phyloP scores from a whole-genome alignment of 2,797 vertebrate genomes.

The Vultur gryphus region DNA sequence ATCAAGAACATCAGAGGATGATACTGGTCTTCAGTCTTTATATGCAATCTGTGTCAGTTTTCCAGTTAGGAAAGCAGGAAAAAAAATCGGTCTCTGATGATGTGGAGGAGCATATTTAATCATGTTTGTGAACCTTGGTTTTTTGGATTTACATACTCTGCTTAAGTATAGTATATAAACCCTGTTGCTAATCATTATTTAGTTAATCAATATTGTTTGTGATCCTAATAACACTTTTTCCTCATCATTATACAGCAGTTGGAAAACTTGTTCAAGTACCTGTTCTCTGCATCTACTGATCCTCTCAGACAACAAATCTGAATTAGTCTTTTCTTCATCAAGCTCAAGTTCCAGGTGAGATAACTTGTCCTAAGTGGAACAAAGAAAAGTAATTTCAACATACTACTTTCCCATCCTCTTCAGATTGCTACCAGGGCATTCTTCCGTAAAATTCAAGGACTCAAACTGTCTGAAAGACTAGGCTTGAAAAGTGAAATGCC shows the following conservation, averaged over 20 bases:
- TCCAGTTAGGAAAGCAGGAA: background rate
- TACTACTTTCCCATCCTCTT: background rate
- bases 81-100: background rate
- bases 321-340: slow-evolving; percentile 91
- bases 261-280: slow-evolving; percentile 71
- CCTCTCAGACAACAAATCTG: slow-evolving; percentile 89
- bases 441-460: background rate
- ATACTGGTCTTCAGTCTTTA: background rate
- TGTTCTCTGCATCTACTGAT: slow-evolving; percentile 90
- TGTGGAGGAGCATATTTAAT: background rate
- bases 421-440: background rate
- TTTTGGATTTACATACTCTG: background rate
- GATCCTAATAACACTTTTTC: background rate
- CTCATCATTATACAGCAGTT: background rate
- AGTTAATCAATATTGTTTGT: background rate
- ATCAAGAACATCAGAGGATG: background rate
- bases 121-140: background rate
- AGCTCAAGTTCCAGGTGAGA: slow-evolving; percentile 88
- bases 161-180: background rate
- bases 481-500: background rate
- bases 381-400: background rate
- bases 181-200: background rate
- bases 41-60: background rate
- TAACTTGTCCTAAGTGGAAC: slow-evolving; percentile 82
- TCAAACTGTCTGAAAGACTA: background rate